Evolutionary conservation across 1,140 invertebrate species (phyloP), one percentile per base, ranked within the genome.

Genomic region (Sinella curviseta): DNA sequence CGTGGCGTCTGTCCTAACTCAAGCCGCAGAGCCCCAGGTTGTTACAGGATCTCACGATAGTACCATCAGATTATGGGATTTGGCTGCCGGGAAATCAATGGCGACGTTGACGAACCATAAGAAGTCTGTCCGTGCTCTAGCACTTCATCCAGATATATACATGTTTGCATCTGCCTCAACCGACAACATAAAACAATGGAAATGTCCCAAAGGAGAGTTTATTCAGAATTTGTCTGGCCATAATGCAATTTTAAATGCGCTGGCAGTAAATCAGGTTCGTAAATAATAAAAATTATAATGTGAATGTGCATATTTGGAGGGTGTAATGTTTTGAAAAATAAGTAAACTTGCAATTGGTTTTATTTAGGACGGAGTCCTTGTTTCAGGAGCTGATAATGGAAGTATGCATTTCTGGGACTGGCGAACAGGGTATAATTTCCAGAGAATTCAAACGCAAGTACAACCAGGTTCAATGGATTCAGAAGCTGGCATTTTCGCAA

Each of bases 391-490:
- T 76, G 98, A 99, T 86, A 99, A 99, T 88, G 98, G 98, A n/a
- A 97, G 97, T 12, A 91, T 99, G 89, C 92, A 95, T 86, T 95
- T 97, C 84, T 99, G 97, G 98, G 98, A 99, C 87, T 99, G 98
- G 97, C 91, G 94, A 84, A 98, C 97, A 20, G 98, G 97, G 73
- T 94, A 99, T 85, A 99, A 99, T 88, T 99, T 99, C 87, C 97
- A 99, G 88, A 90, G 83, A 31, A 79, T 82, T 54, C 92, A 98
- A 91, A 92, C 96, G 0, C 93, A 94, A 17, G 95, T 97, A 1
- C 97, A 99, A 87, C 97, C 98, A 0, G 98, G 97, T n/a, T 99
- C 97, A 1, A 99, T 99, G 92, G 98, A 99, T 86, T 98, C 95
- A 74, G 97, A 99, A 89, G 94, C 96, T 35, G 98, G 97, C 70